Base-by-base conservation (phyloP, 1,140 invertebrate genomes). In the Dreissena polymorpha region DNA sequence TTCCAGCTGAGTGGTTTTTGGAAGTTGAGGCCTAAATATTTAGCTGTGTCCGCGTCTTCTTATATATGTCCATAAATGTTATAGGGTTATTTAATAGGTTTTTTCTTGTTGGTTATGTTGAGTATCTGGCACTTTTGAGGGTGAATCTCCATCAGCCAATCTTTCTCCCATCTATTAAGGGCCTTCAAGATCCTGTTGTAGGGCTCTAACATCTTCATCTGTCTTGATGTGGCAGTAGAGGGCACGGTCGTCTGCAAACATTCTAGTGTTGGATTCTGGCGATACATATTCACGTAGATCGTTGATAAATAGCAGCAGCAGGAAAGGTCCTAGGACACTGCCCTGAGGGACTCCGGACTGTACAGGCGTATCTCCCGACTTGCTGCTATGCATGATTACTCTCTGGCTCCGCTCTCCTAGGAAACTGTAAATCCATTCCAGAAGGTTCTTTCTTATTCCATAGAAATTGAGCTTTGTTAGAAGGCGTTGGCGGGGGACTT, bases 121-220 rank as follows among this genome's bases (percentile, higher is more conserved):
- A 74, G 69, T 7, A 85, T n/a, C 21, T 84, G 57, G 27, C 83
- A 84, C 60, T 78, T 84, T 21, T 67, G 21, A 27, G 75, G 75
- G 23, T 75, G 83, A 53, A 85, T 68, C 64, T 80, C 77, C 83
- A 85, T 85, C 10, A 65, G 57, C 76, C 71, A 74, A 39, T 79
- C 76, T 29, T 39, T 68, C 55, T 85, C 76, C 76, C 60, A 85
- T 39, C 57, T 18, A 14, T 79, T 70, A 29, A 85, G 63, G n/a
- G 14, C 50, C 68, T 51, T 80, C 67, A 23, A 84, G 21, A 67
- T 78, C 82, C 49, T 72, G 21, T 29, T 84, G 82, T 25, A 84
- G 57, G 16, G 29, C 27, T 79, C 49, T 27, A 12, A 49, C 51
- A 71, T 72, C 74, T 71, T 55, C 29, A 49, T 23, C 25, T 27